Evolutionary conservation across 2,113 vertebrate species (phyloP).

Genomic region (Pelmatolapia mariae): DNA sequence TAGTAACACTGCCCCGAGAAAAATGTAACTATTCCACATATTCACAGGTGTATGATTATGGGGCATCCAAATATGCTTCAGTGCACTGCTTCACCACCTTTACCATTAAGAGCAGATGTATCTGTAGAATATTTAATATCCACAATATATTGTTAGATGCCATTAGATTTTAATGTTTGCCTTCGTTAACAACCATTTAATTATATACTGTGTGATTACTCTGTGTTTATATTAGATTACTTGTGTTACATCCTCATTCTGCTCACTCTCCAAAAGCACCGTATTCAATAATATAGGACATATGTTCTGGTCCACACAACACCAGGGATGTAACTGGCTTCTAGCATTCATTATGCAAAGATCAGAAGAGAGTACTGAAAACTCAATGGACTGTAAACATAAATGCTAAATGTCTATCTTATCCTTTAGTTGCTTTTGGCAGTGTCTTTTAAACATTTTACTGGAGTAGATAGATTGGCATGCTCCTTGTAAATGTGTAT

Average conservation of each 20-base stretch:
- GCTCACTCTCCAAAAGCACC: conserved; percentile 3
- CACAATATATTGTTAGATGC: background rate
- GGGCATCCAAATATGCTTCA: background rate
- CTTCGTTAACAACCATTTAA: background rate
- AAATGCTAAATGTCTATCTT: background rate
- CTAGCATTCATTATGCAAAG: conserved; percentile 17
- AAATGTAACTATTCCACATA: background rate
- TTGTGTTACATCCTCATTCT: background rate
- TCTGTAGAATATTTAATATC: background rate
- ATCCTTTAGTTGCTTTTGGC: background rate
- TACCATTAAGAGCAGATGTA: background rate
- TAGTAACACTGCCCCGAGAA: background rate
- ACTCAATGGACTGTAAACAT: background rate
- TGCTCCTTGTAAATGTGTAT: conserved; percentile 41
- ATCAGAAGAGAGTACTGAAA: background rate
- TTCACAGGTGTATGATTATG: background rate
- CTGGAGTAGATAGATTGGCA: conserved; percentile 13
- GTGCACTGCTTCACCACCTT: background rate
- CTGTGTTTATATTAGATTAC: background rate
- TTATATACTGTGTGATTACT: background rate
- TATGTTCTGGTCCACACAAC: background rate
- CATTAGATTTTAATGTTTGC: background rate
- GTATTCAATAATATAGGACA: conserved; percentile 18
- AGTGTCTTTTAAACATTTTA: background rate
- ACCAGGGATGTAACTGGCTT: background rate